Base-by-base conservation (phyloP, 2,113 vertebrate genomes). In the Anthoscopus minutus region DNA sequence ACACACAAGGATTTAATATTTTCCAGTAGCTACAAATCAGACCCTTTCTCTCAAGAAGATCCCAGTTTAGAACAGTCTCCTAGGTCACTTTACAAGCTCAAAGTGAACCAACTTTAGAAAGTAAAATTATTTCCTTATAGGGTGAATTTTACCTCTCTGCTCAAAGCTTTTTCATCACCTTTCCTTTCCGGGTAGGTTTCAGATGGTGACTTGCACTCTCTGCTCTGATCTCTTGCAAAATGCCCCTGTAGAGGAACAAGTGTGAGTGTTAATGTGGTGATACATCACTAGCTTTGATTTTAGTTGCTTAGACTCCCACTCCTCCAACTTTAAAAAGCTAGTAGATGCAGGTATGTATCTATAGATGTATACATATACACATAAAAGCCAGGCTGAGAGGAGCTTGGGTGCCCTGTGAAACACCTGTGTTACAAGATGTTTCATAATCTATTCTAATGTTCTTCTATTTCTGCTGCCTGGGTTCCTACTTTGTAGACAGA, bases 11-110 rank as follows among this genome's bases (percentile, higher is more conserved):
- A 84, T 89, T 96, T 96, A 93, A 97, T 97, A 95, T 93, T 97
- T 97, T 96, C 96, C 96, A 95, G 94, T 93, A 97, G 93, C 86
- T 92, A 80, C 93, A 94, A 91, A 95, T 95, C 89, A 96, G 93
- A 78, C 48, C n/a, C 62, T 87, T 88, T 94, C 81, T 89, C 81
- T 92, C 80, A 40, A 95, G 86, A 97, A 93, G 87, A 84, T 93
- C 93, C 74, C 65, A 33, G 85, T 95, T 94, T 96, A 96, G 94
- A 96, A 81, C 54, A 81, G 81, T 45, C 71, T 95, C 70, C 60
- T 79, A 94, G 85, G 89, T 94, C 88, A 81, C 35, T 93, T 88
- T 12, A n/a, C 47, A 93, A 90, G 67, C 69, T 64, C 74, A 57
- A 54, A 88, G 57, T 8, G 25, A 87, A 89, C 88, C 84, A 94